Evolutionary conservation across 2,797 vertebrate species (phyloP), one percentile per base, ranked within the genome.

Genomic region (Enteromius fasciolatus): DNA sequence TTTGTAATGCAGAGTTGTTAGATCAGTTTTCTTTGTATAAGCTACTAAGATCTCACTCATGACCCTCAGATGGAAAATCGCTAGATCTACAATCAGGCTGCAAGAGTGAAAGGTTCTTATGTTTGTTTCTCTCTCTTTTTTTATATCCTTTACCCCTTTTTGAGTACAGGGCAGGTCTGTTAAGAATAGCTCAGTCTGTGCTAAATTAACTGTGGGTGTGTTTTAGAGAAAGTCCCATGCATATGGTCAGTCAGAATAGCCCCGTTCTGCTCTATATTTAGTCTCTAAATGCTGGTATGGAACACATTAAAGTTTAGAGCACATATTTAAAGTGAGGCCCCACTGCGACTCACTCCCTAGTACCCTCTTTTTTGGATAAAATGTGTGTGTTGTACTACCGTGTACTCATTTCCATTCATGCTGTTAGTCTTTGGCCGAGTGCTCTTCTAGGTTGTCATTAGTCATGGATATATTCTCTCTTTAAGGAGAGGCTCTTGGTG

Each of bases 221-320:
- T 80, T 10, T 44, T 31, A n/a, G 36, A 23, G 68, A 61, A 12
- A 75, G 50, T 57, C 63, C 36, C 73, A 69, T 82, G 50, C 81
- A 82, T 76, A 76, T 76, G 81, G 81, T 82, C 73, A 76, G 81
- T 82, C 36, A 67, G 73, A 68, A 76, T 68, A 41, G 63, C 63
- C 50, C 25, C 23, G 5, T 44, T 59, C 39, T 76, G 73, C 73
- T 76, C 63, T 82, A 82, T 46, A 76, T 82, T 69, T 82, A 76
- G 73, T 59, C 20, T 76, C 12, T 82, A 76, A 82, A 76, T 82
- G 63, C 73, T 59, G 50, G 64, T 69, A 48, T 76, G 81, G 39
- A 76, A 76, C 61, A 76, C 64, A 69, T 76, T 82, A 82, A 82
- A 82, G 81, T 82, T 82, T 76, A 69, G 74, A 82, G 81, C 39